Conservation (phyloP, 2,888 invertebrate species). For the Caenorhabditis uteleia region DNA sequence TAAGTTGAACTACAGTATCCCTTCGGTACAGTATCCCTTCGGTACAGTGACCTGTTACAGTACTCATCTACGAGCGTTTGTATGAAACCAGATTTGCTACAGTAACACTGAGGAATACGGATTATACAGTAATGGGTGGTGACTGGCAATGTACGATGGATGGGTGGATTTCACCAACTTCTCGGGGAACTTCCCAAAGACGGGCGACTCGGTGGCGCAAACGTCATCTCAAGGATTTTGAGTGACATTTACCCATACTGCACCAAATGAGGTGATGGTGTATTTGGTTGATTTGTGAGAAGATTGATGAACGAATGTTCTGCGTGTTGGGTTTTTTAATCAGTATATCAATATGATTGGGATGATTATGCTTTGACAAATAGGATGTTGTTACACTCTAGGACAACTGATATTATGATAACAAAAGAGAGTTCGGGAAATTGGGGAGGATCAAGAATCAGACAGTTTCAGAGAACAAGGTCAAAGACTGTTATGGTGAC, state of each 20-base stretch:
- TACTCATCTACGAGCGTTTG: constrained; percentile 20
- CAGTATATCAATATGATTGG: too few relatives aligned
- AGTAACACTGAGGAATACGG: constrained; percentile 10
- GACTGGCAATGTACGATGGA: constrained; percentile 27
- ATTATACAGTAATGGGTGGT: constrained; percentile 1
- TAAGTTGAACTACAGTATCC: background rate
- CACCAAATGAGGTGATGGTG: constrained; percentile 26
- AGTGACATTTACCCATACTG: constrained; percentile 24
- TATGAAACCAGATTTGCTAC: constrained; percentile 24
- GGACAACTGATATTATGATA: too few relatives aligned
- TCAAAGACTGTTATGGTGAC: too few relatives aligned
- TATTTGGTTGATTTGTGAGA: too few relatives aligned
- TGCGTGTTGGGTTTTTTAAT: too few relatives aligned
- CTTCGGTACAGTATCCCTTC: too few relatives aligned
- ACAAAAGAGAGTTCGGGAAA: too few relatives aligned
- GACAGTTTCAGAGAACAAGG: too few relatives aligned
- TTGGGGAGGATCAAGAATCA: too few relatives aligned
- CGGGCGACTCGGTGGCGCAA: constrained; percentile 30
- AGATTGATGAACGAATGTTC: too few relatives aligned
- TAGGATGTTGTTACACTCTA: too few relatives aligned
- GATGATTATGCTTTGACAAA: too few relatives aligned
- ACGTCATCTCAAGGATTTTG: constrained; percentile 31
- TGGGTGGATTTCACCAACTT: constrained; percentile 10
- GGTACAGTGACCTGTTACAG: constrained; percentile 14
- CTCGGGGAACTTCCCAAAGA: constrained; percentile 22